phyloP scores from a whole-genome alignment of 2,797 vertebrate species.

The Anguilla obscura region DNA sequence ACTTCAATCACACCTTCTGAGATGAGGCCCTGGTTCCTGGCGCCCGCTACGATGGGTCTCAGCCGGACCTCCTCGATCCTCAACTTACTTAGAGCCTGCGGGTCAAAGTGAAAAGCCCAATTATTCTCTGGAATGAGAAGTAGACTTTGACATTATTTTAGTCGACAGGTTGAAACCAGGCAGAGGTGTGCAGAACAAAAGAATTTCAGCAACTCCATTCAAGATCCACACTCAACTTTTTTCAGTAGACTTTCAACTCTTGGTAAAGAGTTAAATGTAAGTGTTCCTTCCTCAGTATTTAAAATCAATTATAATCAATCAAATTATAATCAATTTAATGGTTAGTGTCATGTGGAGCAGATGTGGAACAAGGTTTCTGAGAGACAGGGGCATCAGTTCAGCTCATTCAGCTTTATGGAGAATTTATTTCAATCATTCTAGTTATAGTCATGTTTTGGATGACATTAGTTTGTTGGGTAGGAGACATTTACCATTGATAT shows the following conservation, averaged over 20 bases:
- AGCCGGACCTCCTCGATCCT: conserved; percentile 83
- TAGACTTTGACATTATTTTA: background rate
- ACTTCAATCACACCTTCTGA: conserved; percentile 91
- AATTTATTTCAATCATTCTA: background rate
- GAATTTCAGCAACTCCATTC: too few species aligned
- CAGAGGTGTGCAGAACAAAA: background rate
- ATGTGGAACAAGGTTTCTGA: background rate
- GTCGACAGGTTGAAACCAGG: background rate
- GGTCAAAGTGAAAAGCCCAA: conserved; percentile 6
- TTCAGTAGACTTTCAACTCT: background rate
- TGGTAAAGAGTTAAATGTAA: background rate
- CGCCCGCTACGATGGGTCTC: conserved; percentile 76
- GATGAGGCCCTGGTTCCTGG: conserved; percentile 72
- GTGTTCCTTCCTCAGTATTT: too few species aligned
- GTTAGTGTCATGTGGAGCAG: too few species aligned
- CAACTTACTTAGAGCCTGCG: conserved; percentile 60
- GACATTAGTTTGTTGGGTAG: background rate
- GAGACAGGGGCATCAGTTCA: background rate
- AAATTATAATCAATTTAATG: too few species aligned
- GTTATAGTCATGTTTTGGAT: background rate
- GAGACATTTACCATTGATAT: background rate
- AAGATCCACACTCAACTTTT: background rate
- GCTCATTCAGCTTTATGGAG: background rate
- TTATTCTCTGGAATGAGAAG: background rate
- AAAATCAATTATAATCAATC: too few species aligned